Evolutionary conservation across 2,888 invertebrate genomes (phyloP), one percentile per base, ranked within the genome.

Genomic region (Oithona nana): DNA sequence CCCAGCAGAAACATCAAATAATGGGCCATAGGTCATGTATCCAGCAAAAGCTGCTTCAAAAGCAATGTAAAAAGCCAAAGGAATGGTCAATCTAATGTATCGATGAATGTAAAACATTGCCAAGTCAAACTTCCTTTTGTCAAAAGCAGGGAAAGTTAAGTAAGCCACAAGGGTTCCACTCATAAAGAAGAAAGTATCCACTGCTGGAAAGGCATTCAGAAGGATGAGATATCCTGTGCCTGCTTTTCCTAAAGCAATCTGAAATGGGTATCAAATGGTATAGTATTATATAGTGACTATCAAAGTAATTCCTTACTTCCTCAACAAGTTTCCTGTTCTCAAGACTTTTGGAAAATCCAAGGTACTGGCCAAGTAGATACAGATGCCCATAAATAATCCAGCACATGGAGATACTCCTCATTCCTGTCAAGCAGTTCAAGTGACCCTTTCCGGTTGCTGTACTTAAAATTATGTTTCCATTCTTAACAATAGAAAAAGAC

Each of bases 121-220:
- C 11, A 59, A 22, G 22, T n/a, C 20, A n/a, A 59, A 48, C 22
- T 26, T 31, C 16, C 48, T 22, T 48, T 59, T 59, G 22, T 31
- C 59, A 2, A 59, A 16, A 4, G 31, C 48, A 31, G 20, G 22
- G n/a, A 59, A 59, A 1, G 39, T 48, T n/a, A 59, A 30, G 30
- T 64, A 65, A 13, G 65, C 60, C 22, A 64, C 62, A 29, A 64
- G 56, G 48, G 61, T 55, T n/a, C 65, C 65, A 20, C 59, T 59
- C 57, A 65, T 60, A 16, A 65, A 54, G 62, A 63, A 65, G 59
- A 65, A 65, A 20, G 63, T 60, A 54, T 65, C 65, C 16, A 65
- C 65, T n/a, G 64, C 59, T 6, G 64, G 64, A 6, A 39, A 31
- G 11, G 58, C 65, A 49, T 65, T 65, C 1, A 60, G n/a, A 13